A percentile compares a stretch with the other conserved stretches of the same genome.
These are phyloP conservation scores for Rotaria sp. DNA, from an alignment of 2,888 invertebrate genomes.

Conservation along the genomic window DNA sequence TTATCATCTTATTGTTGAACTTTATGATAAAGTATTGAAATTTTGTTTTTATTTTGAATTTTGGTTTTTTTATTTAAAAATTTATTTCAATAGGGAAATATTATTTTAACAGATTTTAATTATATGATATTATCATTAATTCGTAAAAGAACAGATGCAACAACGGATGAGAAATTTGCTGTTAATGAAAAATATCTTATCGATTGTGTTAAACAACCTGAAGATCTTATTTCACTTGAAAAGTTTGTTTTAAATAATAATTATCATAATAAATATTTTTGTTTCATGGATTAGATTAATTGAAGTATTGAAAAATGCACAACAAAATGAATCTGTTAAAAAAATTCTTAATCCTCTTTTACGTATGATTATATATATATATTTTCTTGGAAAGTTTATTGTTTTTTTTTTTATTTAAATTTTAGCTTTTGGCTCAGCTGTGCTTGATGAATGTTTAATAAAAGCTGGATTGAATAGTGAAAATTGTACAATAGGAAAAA, in stretches of 20 bases:
- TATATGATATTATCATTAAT: conserved; percentile 84
- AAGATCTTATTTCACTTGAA: conserved; percentile 39
- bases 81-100: conserved; percentile 67
- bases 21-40: conserved; percentile 67
- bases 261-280: no score
- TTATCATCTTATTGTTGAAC: conserved; percentile 84
- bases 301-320: conserved; percentile 63
- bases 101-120: conserved; percentile 81
- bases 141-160: conserved; percentile 67
- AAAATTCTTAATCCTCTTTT: conserved; percentile 73
- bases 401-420: conserved; percentile 41
- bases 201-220: conserved; percentile 45
- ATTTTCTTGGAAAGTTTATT: neutral
- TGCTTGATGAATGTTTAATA: conserved; percentile 80
- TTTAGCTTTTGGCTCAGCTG: conserved; percentile 76
- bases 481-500: conserved; percentile 60
- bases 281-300: conserved; percentile 44
- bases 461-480: conserved; percentile 63
- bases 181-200: conserved; percentile 76
- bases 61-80: neutral
- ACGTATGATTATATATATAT: conserved; percentile 57
- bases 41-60: neutral
- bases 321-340: conserved; percentile 70
- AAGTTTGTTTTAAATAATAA: conserved; percentile 30
- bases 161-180: conserved; percentile 71